Evolutionary conservation across 1,140 invertebrate genomes (phyloP), one percentile per base, ranked within the genome.

Genomic region (Penaeus japonicus): DNA sequence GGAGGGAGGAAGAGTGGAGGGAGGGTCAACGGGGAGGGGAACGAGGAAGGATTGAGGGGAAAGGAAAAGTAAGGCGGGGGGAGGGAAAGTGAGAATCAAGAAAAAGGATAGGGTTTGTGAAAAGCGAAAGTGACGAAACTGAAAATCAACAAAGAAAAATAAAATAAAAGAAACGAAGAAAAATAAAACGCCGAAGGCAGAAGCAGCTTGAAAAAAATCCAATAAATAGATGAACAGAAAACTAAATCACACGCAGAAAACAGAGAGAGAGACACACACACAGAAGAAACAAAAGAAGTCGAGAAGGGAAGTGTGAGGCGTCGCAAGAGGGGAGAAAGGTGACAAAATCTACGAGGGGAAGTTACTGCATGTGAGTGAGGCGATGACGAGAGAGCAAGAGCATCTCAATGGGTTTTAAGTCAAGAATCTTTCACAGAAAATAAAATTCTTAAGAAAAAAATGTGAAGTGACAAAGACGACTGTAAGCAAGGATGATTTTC

Each of bases 211-310:
- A n/a, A n/a, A n/a, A n/a, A n/a, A n/a, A n/a, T n/a, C n/a, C n/a
- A n/a, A n/a, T n/a, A n/a, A n/a, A n/a, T n/a, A n/a, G n/a, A n/a
- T n/a, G n/a, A n/a, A n/a, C n/a, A n/a, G n/a, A n/a, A n/a, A n/a
- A n/a, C n/a, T n/a, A n/a, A n/a, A n/a, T n/a, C n/a, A n/a, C n/a
- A n/a, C n/a, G n/a, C n/a, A n/a, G n/a, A n/a, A n/a, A n/a, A n/a
- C n/a, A 83, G 57, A 59, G 81, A 83, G 54, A 59, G 81, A 83
- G 81, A 83, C 22, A 83, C 22, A 83, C 22, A 59, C 54, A 55
- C 1, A 32, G 35, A 22, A 47, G 17, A 65, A 12, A 54, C 15
- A 54, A 32, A 55, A 39, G 35, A 22, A 32, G 30, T 18, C 7
- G 7, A n/a, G 39, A 1, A n/a, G 70, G 20, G 47, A 39, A 17